Evolutionary conservation across 1,140 invertebrate genomes (phyloP).

Genomic region (Argopecten irradians): DNA sequence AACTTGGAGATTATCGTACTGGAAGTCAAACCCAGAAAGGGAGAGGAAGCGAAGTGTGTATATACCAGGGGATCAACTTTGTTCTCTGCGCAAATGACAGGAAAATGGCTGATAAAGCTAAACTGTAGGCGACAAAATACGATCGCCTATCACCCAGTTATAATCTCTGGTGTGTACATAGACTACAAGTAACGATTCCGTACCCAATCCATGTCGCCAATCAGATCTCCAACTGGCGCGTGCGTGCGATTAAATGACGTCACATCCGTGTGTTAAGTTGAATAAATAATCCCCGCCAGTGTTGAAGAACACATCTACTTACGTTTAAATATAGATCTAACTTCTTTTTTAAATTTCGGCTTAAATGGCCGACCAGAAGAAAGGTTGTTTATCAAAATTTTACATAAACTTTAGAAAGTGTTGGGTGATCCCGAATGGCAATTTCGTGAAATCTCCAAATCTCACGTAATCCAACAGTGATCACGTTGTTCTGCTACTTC

Average conservation of each 20-base stretch:
- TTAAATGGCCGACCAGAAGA: neutral
- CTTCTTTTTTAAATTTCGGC: neutral
- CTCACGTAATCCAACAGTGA: constrained; percentile 3
- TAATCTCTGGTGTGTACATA: neutral
- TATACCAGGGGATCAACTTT: neutral
- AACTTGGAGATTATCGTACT: neutral
- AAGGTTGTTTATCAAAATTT: neutral
- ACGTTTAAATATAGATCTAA: neutral
- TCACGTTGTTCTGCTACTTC: constrained; percentile 5
- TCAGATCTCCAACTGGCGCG: neutral
- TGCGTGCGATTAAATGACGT: constrained; percentile 15
- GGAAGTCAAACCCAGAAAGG: neutral
- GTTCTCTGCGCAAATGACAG: constrained; percentile 6
- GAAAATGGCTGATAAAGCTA: constrained; percentile 10
- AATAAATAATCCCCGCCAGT: constrained; percentile 21
- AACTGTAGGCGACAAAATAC: constrained; percentile 20
- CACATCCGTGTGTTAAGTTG: constrained; percentile 1
- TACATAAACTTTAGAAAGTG: constrained; percentile 22
- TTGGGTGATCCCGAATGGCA: neutral
- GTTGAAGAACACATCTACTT: neutral
- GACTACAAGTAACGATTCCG: neutral
- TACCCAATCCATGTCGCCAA: neutral
- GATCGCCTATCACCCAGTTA: neutral
- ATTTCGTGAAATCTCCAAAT: constrained; percentile 12
- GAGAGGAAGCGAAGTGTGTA: neutral